Evolutionary conservation across 2,797 vertebrate species (phyloP).

Genomic region (Sebastes taczanowskii): DNA sequence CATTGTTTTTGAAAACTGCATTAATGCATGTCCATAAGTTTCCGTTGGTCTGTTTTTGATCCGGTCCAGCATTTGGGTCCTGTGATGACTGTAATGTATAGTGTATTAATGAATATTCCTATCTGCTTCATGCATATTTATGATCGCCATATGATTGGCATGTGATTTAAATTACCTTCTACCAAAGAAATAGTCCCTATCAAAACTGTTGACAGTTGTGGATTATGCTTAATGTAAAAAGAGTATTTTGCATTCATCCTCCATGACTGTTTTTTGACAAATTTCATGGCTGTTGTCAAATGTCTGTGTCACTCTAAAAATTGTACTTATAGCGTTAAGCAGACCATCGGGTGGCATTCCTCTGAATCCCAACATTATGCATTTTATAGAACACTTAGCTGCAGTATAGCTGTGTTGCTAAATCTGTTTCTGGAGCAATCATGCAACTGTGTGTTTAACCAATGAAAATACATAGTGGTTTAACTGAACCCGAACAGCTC

Average conservation of each 20-base stretch:
- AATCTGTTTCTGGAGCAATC: not conserved
- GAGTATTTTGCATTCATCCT: not conserved
- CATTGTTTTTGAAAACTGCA: not conserved
- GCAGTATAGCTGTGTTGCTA: not conserved
- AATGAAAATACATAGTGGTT: not conserved
- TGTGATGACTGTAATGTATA: not conserved
- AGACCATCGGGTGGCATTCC: not conserved
- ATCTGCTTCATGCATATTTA: not conserved
- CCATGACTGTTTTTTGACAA: not conserved
- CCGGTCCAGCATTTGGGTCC: not conserved
- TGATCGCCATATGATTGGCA: not conserved
- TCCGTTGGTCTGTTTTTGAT: not conserved
- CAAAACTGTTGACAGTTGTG: not conserved
- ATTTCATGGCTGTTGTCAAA: not conserved
- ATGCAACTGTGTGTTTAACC: conserved; percentile 8
- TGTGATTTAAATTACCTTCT: not conserved
- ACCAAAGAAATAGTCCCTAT: not conserved
- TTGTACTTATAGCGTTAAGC: not conserved
- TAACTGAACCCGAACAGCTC: conserved; percentile 3
- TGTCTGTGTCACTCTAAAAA: not conserved
- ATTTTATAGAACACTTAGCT: not conserved
- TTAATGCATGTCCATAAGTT: not conserved
- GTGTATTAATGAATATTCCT: not conserved
- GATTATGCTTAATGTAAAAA: not conserved
- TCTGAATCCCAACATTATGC: not conserved